Conservation (phyloP, 2,888 invertebrate species). For the Ophion obscuratus region DNA sequence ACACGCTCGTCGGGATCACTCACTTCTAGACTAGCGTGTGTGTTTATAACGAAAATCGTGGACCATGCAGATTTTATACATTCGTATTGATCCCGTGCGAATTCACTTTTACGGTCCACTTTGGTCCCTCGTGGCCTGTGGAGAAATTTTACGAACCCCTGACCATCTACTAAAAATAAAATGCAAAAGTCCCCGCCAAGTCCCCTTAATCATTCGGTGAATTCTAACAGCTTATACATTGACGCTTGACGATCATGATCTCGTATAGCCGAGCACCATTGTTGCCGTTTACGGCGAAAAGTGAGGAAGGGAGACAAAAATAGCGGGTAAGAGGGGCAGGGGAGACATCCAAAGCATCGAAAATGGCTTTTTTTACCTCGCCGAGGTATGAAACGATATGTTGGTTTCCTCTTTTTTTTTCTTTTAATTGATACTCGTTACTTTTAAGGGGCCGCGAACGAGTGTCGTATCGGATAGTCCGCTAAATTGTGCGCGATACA, state of each 20-base stretch:
- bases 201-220: background rate
- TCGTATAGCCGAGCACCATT: no score
- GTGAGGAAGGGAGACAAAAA: no score
- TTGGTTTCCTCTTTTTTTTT: no score
- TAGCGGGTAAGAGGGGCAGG: background rate
- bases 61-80: background rate
- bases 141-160: background rate
- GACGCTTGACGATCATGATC: background rate
- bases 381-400: background rate
- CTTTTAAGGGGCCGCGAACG: background rate
- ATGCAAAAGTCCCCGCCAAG: background rate
- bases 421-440: conserved; percentile 17
- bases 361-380: background rate
- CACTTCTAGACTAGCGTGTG: background rate
- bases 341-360: background rate
- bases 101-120: background rate
- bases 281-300: no score
- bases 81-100: background rate
- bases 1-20: background rate
- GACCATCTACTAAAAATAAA: background rate
- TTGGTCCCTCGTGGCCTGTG: background rate
- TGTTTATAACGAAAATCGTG: no score
- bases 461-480: no score
- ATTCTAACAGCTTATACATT: background rate
- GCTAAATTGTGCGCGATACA: no score